Base-by-base conservation (phyloP, 2,888 invertebrate species). In the Gastracanthus pulcherrimus region DNA sequence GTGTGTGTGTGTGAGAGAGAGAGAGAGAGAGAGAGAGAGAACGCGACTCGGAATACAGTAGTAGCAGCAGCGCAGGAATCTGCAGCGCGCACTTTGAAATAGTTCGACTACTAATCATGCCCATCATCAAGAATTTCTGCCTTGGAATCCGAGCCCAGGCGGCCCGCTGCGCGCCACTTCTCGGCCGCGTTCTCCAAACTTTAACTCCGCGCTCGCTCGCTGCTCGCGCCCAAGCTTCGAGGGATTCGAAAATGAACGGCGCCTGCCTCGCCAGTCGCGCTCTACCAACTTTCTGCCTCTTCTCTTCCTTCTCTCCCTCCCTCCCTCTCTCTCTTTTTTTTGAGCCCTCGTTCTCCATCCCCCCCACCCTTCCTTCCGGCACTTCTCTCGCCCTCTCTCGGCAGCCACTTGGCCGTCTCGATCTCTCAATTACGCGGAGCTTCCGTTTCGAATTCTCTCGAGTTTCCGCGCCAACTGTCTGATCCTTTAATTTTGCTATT, bases 61-160 rank as follows among this genome's bases (percentile, higher is more conserved):
- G n/a, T n/a, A n/a, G n/a, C n/a, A 3, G 5, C 51, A 19, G n/a
- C 29, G 60, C 60, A 31, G 31, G 6, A 34, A 16, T 19, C 48
- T 19, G 19, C 69, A 2, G 23, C 29, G 45, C 38, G 48, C 34
- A 51, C 75, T 75, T 67, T 16, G 64, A 51, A 76, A 76, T 76
- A 67, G 76, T 76, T 76, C 67, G 38, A 66, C 76, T 76, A 67
- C 67, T 66, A 76, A 76, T 67, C 76, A 76, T 66, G 34, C 55
- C 58, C 55, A 76, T 67, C 58, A 41, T 67, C 67, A 76, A 76
- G 76, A 67, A 76, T 76, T 76, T 76, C 67, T 67, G 55, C 36
- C 66, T 66, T 66, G 76, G 58, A 67, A 76, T 76, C 38, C 38
- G 66, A 41, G 66, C 75, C 75, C 45, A 62, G 31, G 29, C 62